Conservation (phyloP, 2,888 invertebrate genomes). For the Phymatocera aterrima region DNA sequence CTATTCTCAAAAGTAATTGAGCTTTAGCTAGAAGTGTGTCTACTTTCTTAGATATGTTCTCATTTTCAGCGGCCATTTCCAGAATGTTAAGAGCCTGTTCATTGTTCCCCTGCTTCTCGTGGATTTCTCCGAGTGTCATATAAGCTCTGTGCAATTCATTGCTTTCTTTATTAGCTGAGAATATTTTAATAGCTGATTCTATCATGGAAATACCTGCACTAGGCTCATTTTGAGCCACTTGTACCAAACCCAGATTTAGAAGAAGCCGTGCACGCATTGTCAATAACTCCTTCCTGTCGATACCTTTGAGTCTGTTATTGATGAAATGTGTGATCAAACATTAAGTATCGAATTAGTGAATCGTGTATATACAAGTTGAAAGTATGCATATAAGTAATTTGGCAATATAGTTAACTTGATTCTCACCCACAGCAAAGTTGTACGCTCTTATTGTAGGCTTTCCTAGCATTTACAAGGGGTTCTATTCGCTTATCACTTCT, state of each 20-base stretch:
- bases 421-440: constrained; percentile 85
- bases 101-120: constrained; percentile 83
- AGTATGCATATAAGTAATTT: neutral
- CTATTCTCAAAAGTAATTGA: constrained; percentile 64
- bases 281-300: constrained; percentile 83
- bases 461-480: constrained; percentile 83
- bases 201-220: constrained; percentile 61
- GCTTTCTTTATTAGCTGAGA: constrained; percentile 60
- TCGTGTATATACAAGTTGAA: neutral
- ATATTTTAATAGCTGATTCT: constrained; percentile 54
- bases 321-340: too few species aligned
- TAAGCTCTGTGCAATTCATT: constrained; percentile 67
- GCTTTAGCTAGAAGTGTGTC: constrained; percentile 63
- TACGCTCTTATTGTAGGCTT: constrained; percentile 87
- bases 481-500: constrained; percentile 74
- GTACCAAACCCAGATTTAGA: constrained; percentile 89
- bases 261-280: constrained; percentile 91
- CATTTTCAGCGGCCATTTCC: constrained; percentile 80
- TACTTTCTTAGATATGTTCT: constrained; percentile 56
- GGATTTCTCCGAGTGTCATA: constrained; percentile 68
- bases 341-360: neutral
- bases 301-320: constrained; percentile 77
- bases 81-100: constrained; percentile 83
- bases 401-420: neutral
- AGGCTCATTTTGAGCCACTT: constrained; percentile 63